A percentile compares a stretch with the other conserved stretches of the same genome.
These are phyloP conservation scores for Sylvicola cinctus DNA, from an alignment of 2,888 invertebrate genomes.

Conservation along the genomic window DNA sequence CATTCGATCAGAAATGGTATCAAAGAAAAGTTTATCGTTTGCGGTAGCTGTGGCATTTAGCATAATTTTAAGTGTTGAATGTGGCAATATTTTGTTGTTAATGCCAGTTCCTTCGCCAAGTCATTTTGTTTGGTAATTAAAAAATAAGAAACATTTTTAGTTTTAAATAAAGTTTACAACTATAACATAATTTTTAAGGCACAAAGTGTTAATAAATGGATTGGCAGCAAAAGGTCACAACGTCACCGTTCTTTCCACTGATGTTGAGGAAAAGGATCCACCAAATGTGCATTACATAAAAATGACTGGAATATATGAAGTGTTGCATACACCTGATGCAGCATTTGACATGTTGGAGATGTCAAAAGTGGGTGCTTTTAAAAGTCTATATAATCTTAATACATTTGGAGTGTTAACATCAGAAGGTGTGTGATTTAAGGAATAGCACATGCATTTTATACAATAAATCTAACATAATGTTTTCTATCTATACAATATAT, in stretches of 20 bases:
- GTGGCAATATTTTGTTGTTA: slow-evolving; percentile 5
- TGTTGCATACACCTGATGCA: background rate
- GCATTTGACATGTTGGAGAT: background rate
- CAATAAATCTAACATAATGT: too few species aligned
- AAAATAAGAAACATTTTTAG: background rate
- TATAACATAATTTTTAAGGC: slow-evolving; percentile 1
- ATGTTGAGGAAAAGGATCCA: slow-evolving; percentile 9
- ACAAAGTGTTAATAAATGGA: slow-evolving; percentile 4
- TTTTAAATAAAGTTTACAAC: background rate
- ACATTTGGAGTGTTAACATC: slow-evolving; percentile 8
- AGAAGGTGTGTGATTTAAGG: background rate
- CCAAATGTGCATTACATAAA: slow-evolving; percentile 13
- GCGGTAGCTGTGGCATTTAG: too few species aligned
- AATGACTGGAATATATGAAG: slow-evolving; percentile 11
- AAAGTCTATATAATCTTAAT: slow-evolving; percentile 4
- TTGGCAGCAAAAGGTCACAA: slow-evolving; percentile 8
- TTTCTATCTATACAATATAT: too few species aligned
- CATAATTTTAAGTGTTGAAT: too few species aligned
- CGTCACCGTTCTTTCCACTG: slow-evolving; percentile 10
- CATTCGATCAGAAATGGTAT: too few species aligned
- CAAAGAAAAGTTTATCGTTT: too few species aligned
- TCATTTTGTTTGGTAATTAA: slow-evolving; percentile 5
- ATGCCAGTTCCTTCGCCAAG: slow-evolving; percentile 5
- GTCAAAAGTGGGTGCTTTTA: background rate
- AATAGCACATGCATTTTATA: too few species aligned